Percentiles rank a stretch among this genome's conserved stretches.
Evolutionary conservation across 2,888 invertebrate species (phyloP).

Genomic region (Graphium colonna): DNA sequence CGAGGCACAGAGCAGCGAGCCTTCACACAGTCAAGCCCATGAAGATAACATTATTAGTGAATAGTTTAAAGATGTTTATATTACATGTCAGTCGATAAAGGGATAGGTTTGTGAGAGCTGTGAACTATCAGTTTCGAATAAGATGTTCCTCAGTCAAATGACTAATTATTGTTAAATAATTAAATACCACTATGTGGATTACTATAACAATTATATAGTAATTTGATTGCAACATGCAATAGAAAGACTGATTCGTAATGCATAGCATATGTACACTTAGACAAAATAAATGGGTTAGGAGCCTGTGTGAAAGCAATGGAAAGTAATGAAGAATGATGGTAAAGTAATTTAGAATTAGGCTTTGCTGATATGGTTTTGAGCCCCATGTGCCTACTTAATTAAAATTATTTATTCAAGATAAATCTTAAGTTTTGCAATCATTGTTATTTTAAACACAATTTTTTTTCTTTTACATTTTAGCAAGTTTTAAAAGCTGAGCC

Average conservation of each 20-base stretch:
- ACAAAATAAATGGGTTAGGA: constrained; percentile 26
- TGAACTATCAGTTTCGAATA: constrained; percentile 28
- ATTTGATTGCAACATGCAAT: constrained; percentile 49
- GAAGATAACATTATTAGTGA: constrained; percentile 41
- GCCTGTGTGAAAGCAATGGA: constrained; percentile 35
- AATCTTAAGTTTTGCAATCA: constrained; percentile 7
- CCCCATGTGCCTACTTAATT: constrained; percentile 25
- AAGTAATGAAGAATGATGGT: constrained; percentile 38
- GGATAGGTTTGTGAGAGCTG: constrained; percentile 39
- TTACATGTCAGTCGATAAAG: constrained; percentile 30
- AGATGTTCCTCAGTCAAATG: constrained; percentile 29
- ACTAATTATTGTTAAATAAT: constrained; percentile 23
- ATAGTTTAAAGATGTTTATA: constrained; percentile 27
- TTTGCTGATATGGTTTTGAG: constrained; percentile 43
- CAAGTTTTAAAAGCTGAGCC: background rate
- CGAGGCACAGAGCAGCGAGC: constrained; percentile 57
- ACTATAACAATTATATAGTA: constrained; percentile 30
- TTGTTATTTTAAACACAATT: background rate
- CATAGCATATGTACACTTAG: constrained; percentile 39
- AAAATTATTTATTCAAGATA: constrained; percentile 20
- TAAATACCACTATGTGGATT: constrained; percentile 27
- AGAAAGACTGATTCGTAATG: constrained; percentile 64
- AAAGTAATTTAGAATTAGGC: constrained; percentile 35
- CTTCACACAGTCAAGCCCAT: constrained; percentile 64
- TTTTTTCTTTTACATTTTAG: background rate